Base-by-base conservation (phyloP, 2,113 vertebrate genomes). In the Oxyura jamaicensis region DNA sequence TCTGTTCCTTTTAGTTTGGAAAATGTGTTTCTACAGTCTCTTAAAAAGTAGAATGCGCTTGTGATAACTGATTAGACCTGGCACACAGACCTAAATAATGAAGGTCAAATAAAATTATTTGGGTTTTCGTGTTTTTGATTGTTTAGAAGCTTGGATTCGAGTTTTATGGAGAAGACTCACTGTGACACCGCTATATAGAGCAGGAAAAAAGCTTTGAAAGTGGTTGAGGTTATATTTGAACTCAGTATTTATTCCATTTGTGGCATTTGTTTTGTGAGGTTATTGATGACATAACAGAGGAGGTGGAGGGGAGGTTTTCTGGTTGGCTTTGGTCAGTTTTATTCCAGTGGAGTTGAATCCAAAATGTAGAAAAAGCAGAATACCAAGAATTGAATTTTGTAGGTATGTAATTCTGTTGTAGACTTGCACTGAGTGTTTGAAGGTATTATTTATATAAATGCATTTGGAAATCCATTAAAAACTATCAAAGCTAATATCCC, bases 51-150 rank as follows among this genome's bases (percentile, higher is more conserved):
- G 77, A 89, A 66, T 95, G 56, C 88, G 88, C 62, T 86, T 1
- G 7, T 86, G 72, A 90, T 73, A 97, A 78, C 74, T 97, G 88
- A 96, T 97, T 91, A 95, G 87, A 90, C 53, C 90, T 97, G 96
- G 88, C 88, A 91, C 65, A 19, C 44, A 91, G 83, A 78, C 63
- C 82, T 92, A 95, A 90, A 94, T 96, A 97, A 94, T 96, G 96
- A 96, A 95, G 95, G 71, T 95, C 94, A 96, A 82, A 52, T 68
- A 44, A 53, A 72, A 95, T 97, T 91, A 52, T 58, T 95, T 36
- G 56, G 0, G 0, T 3, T 48, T 72, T 88, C 92, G 8, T 48
- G 41, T 90, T 93, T 93, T 74, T 93, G 89, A 56, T 90, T 76
- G 84, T 55, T 96, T 90, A 58, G 84, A 89, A 87, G 90, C 35